Evolutionary conservation across 2,888 invertebrate species (phyloP), one percentile per base, ranked within the genome.

Genomic region (Philopedon plagiatum): DNA sequence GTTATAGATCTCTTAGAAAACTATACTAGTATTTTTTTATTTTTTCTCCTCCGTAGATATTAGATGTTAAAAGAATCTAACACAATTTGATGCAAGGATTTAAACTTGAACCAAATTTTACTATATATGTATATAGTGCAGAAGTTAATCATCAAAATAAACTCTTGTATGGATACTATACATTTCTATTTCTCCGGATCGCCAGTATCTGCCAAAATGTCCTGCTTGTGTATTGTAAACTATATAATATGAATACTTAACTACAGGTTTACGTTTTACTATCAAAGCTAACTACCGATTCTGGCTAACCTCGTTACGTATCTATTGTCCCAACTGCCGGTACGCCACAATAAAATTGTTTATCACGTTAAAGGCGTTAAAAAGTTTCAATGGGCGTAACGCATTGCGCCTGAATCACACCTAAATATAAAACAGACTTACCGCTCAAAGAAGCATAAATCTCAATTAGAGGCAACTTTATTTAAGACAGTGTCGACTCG

Each of bases 361-460:
- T 72, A 72, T 72, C 72, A 72, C 58, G 71, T 67, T 72, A 66
- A 39, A 66, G 68, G 70, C 68, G 69, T 71, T 71, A 68, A 71
- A 67, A 75, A 72, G 69, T 58, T 41, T 70, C 69, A 72, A 75
- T 62, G 66, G 75, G 73, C 75, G 75, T 73, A 69, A 73, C 66
- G 56, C 37, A 72, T 63, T 54, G 54, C 58, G 54, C 41, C 76
- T 57, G 63, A 63, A 63, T 62, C 69, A 63, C 69, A 62, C 64
- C 64, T 58, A 46, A 65, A 71, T 64, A 34, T 56, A 23, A 71
- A 29, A 46, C 41, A 32, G 64, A 39, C 64, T 64, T 68, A 15
- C 57, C 51, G 66, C 60, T 73, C 71, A 54, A 37, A 44, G 77
- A 58, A 56, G 41, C 80, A 81, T 82, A 82, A 81, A 82, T 82